These are phyloP conservation scores for Calameuta pallipes DNA, from an alignment of 2,888 invertebrate genomes.

Conservation along the genomic window DNA sequence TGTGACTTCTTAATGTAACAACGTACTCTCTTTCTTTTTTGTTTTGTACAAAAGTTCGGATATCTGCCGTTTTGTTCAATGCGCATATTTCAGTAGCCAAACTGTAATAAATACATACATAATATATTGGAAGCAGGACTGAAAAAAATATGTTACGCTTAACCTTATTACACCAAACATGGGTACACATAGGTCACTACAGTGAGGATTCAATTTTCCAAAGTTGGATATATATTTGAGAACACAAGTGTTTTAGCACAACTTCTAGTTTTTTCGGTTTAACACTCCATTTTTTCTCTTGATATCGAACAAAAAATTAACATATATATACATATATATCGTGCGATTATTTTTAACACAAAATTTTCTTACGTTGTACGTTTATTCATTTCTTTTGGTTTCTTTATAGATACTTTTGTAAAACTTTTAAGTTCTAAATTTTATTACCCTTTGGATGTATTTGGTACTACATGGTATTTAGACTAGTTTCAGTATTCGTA, in stretches of 20 bases:
- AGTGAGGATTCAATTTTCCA: slow-evolving; percentile 17
- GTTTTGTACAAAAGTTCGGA: background rate
- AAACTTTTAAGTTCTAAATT: slow-evolving; percentile 3
- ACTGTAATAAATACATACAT: slow-evolving; percentile 34
- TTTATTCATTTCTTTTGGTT: background rate
- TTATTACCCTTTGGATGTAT: slow-evolving; percentile 5
- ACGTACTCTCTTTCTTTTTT: background rate
- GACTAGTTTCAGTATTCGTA: slow-evolving; percentile 1
- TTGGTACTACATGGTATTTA: background rate
- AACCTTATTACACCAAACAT: slow-evolving; percentile 27
- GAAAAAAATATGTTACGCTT: slow-evolving; percentile 35
- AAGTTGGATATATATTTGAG: slow-evolving; percentile 3
- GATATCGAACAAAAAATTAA: background rate
- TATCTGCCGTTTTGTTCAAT: slow-evolving; percentile 28
- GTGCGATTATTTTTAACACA: background rate
- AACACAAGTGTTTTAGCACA: background rate
- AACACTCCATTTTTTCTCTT: background rate
- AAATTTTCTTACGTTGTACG: background rate
- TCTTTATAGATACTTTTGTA: background rate
- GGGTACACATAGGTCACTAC: slow-evolving; percentile 19
- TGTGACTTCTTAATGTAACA: slow-evolving; percentile 13
- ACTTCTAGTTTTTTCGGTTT: background rate
- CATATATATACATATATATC: background rate
- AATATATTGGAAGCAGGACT: slow-evolving; percentile 42
- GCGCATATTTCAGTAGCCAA: slow-evolving; percentile 40